These are phyloP conservation scores for Streptopelia turtur DNA, from an alignment of 2,797 vertebrate species.

Conservation along the genomic window DNA sequence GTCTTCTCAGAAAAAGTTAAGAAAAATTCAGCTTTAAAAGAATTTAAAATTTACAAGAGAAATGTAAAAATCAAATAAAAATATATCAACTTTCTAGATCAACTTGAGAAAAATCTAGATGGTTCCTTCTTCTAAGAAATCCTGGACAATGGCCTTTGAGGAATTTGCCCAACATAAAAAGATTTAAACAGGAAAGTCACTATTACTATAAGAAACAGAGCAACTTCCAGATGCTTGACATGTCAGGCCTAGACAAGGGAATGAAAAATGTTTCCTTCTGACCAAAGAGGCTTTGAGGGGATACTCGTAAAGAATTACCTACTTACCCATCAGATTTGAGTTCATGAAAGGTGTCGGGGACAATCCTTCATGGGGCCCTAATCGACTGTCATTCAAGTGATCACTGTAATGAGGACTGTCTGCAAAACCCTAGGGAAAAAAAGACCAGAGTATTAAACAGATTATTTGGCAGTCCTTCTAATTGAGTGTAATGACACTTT, in stretches of 20 bases:
- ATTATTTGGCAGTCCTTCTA: conserved; percentile 86
- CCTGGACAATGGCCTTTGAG: neutral
- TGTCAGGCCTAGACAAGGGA: conserved; percentile 68
- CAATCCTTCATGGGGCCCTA: conserved; percentile 98
- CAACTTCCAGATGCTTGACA: conserved; percentile 75
- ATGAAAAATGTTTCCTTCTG: conserved; percentile 72
- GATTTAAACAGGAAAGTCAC: conserved; percentile 19
- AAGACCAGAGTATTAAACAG: conserved; percentile 89
- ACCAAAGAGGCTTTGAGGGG: conserved; percentile 80
- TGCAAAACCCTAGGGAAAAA: conserved; percentile 92
- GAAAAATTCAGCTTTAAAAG: neutral
- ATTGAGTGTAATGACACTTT: conserved; percentile 85
- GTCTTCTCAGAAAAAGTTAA: neutral
- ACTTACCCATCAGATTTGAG: conserved; percentile 99
- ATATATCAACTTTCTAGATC: neutral
- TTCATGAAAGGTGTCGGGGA: conserved; percentile 98
- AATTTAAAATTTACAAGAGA: neutral
- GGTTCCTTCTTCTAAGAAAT: neutral
- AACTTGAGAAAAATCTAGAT: neutral
- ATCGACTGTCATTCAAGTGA: conserved; percentile 99
- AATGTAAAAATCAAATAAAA: neutral
- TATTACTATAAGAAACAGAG: conserved; percentile 61
- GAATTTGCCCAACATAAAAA: neutral
- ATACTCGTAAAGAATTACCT: conserved; percentile 83
- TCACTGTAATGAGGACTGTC: conserved; percentile 98